Conservation (phyloP, 2,888 invertebrate genomes). For the Tenthredo distinguenda region DNA sequence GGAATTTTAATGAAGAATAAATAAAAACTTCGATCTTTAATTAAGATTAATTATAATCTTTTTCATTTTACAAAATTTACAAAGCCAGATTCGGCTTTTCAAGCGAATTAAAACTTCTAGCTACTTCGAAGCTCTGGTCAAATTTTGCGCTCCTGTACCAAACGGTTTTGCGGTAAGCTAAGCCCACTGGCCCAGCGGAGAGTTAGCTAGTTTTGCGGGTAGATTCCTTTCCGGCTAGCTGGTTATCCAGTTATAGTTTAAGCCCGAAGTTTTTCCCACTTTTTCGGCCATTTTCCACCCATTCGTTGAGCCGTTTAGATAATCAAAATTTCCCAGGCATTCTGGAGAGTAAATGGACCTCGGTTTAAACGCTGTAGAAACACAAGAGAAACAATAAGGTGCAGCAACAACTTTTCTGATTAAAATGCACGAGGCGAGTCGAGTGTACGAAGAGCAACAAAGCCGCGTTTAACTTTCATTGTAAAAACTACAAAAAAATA, state of each 20-base stretch:
- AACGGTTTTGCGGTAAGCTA: slow-evolving; percentile 28
- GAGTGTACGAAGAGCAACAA: background rate
- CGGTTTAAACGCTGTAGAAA: background rate
- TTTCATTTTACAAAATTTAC: background rate
- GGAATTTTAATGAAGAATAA: background rate
- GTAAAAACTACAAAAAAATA: background rate
- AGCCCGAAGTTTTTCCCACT: background rate
- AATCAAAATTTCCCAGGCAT: background rate
- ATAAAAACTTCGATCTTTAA: background rate
- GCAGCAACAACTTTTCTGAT: slow-evolving; percentile 40
- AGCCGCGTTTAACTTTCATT: slow-evolving; percentile 24
- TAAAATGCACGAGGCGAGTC: slow-evolving; percentile 37
- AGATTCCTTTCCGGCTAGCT: background rate
- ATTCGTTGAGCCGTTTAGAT: background rate
- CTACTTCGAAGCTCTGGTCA: background rate
- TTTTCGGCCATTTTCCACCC: background rate
- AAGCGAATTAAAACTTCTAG: background rate
- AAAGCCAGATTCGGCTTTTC: background rate
- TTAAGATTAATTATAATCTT: background rate
- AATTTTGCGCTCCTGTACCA: background rate
- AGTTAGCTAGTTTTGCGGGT: slow-evolving; percentile 1
- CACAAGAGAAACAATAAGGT: slow-evolving; percentile 3
- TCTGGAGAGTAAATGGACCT: background rate
- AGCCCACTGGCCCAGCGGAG: background rate
- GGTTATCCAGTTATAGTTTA: background rate